These are phyloP conservation scores for Drosophila navojoa DNA, from an alignment of 1,140 invertebrate species.

Conservation along the genomic window DNA sequence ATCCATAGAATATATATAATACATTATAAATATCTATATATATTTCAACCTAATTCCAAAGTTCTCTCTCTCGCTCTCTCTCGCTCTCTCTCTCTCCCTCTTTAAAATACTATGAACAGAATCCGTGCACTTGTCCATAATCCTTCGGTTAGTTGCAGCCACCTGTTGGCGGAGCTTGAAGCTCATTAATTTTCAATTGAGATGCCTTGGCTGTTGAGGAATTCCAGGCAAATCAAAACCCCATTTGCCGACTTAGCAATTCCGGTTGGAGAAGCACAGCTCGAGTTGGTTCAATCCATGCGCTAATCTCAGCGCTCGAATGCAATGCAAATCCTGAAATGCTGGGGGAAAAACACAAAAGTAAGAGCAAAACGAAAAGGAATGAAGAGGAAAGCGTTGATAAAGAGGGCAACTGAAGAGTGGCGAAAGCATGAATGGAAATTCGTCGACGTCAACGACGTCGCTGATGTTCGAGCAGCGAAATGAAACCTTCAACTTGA, in stretches of 20 bases:
- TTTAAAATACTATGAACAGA: too few species aligned
- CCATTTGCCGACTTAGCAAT: conserved; percentile 63
- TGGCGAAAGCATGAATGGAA: conserved; percentile 31
- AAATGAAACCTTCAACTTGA: conserved; percentile 45
- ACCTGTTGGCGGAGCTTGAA: conserved; percentile 14
- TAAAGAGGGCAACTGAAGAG: neutral
- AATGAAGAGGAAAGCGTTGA: neutral
- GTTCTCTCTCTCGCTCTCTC: too few species aligned
- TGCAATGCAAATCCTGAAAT: conserved; percentile 73
- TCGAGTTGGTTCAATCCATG: conserved; percentile 22
- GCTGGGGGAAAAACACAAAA: conserved; percentile 19
- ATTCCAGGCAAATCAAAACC: conserved; percentile 58
- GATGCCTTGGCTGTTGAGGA: conserved; percentile 29
- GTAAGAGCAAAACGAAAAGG: conserved; percentile 30
- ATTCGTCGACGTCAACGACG: conserved; percentile 9
- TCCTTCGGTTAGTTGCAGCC: conserved; percentile 1
- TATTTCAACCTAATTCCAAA: too few species aligned
- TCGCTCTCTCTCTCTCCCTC: too few species aligned
- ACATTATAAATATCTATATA: too few species aligned
- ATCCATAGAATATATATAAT: too few species aligned
- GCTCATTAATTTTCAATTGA: conserved; percentile 69
- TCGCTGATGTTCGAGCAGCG: neutral
- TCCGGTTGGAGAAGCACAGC: conserved; percentile 9
- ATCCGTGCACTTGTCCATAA: too few species aligned
- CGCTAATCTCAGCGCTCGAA: conserved; percentile 77